phyloP scores from a whole-genome alignment of 2,113 vertebrate genomes.

The Rissa tridactyla region DNA sequence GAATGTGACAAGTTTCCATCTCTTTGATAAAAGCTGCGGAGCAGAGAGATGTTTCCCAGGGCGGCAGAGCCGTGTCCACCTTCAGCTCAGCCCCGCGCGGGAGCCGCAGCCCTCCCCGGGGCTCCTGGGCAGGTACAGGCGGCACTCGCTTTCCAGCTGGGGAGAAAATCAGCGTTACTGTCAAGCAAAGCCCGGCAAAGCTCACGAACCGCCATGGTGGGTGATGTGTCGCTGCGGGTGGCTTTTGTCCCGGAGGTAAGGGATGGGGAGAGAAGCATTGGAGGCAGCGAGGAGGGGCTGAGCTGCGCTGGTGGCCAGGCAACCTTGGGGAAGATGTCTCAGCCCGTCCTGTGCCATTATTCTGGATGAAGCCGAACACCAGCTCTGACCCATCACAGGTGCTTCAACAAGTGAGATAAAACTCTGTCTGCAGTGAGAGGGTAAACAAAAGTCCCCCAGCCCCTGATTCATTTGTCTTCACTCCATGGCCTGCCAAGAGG shows the following conservation, averaged over 20 bases:
- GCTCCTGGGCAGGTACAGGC: neutral
- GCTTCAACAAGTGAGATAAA: neutral
- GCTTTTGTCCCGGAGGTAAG: neutral
- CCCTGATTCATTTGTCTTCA: neutral
- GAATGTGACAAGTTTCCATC: conserved; percentile 44
- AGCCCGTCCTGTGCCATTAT: fast-evolving
- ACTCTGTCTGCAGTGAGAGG: neutral
- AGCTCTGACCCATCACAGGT: neutral
- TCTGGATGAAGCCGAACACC: neutral
- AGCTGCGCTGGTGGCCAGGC: neutral
- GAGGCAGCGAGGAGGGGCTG: neutral
- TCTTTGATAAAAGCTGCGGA: neutral
- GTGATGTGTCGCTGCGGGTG: neutral
- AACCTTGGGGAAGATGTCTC: neutral
- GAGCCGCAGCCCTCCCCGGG: neutral
- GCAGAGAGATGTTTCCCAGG: neutral
- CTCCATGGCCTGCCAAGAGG: neutral
- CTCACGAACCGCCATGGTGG: fast-evolving
- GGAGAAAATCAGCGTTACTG: neutral
- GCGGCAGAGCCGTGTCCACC: neutral
- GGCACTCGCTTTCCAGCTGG: neutral
- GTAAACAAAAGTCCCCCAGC: neutral
- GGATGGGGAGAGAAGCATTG: neutral
- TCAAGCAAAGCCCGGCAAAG: neutral
- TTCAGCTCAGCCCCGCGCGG: neutral